Evolutionary conservation across 2,797 vertebrate genomes (phyloP), one percentile per base, ranked within the genome.

Genomic region (Aythya fuligula): DNA sequence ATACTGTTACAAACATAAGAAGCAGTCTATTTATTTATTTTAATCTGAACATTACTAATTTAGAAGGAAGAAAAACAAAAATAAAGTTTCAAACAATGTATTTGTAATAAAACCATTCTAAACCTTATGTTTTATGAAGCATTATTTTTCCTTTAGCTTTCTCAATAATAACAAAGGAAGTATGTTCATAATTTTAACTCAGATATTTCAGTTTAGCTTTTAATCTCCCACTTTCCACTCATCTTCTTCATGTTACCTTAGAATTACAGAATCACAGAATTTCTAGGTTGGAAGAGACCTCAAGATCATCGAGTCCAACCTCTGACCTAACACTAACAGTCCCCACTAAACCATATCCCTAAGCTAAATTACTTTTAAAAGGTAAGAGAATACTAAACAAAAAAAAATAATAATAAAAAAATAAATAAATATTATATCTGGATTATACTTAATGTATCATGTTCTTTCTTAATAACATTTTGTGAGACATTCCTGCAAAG

Each of bases 211-310:
- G 34, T 76, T 89, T 71, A 87, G 75, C 28, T 90, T 62, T 92
- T 95, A 80, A 94, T 95, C 64, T 73, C 61, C 30, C 56, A 91
- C 86, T 94, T 77, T 95, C 80, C 39, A 30, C 38, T 65, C 34
- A 56, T 62, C 27, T 77, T 71, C 16, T 72, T 87, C 1, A 1
- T 16, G 6, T 65, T 87, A 91, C 43, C 43, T 73, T 64, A 91
- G 27, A 88, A 30, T 60, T 80, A 38, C 14, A 36, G 36, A 36
- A 36, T 36, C 36, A 36, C 36, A 36, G 36, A 36, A 36, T 36
- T 36, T 36, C 36, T 36, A 9, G 36, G 36, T 36, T 36, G 36
- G 36, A 36, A 36, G 36, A 36, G 36, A 36, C 36, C 36, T 36
- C 36, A 36, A 36, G 36, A 36, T 36, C 36, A 36, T 36, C 36